Conservation (phyloP, 2,113 vertebrate genomes). For the Podocnemis expansa region DNA sequence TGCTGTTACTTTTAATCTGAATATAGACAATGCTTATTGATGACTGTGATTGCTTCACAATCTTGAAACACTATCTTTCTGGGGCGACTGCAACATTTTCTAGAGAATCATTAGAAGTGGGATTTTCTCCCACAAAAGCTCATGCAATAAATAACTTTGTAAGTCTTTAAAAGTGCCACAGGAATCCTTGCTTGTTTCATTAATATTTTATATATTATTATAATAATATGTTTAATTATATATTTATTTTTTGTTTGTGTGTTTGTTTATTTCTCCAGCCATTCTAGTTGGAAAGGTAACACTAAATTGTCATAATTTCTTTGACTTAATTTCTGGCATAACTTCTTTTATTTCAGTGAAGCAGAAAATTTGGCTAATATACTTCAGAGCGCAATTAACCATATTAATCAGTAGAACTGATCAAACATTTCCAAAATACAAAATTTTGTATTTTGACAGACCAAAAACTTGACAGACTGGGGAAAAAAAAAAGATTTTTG, state of each 20-base stretch:
- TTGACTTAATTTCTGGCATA: not conserved
- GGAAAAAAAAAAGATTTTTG: not conserved
- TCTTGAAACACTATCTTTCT: not conserved
- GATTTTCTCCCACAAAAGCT: too few relatives aligned
- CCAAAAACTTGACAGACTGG: not conserved
- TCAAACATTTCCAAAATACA: not conserved
- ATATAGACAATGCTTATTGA: not conserved
- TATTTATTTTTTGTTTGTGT: too few relatives aligned
- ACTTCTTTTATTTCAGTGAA: not conserved
- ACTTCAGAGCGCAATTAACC: not conserved
- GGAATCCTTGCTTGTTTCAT: too few relatives aligned
- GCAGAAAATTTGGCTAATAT: not conserved
- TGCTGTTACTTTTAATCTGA: not conserved
- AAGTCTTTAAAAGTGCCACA: too few relatives aligned
- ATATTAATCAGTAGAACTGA: not conserved
- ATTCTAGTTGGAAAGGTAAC: not conserved
- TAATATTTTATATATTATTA: too few relatives aligned
- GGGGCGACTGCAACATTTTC: not conserved
- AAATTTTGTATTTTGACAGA: too few relatives aligned
- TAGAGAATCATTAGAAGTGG: not conserved
- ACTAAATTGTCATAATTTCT: not conserved
- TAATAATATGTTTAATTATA: too few relatives aligned
- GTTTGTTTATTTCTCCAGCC: not conserved
- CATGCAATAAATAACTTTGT: too few relatives aligned
- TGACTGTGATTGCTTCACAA: not conserved